phyloP scores from a whole-genome alignment of 2,113 vertebrate genomes.

The Recurvirostra avosetta region DNA sequence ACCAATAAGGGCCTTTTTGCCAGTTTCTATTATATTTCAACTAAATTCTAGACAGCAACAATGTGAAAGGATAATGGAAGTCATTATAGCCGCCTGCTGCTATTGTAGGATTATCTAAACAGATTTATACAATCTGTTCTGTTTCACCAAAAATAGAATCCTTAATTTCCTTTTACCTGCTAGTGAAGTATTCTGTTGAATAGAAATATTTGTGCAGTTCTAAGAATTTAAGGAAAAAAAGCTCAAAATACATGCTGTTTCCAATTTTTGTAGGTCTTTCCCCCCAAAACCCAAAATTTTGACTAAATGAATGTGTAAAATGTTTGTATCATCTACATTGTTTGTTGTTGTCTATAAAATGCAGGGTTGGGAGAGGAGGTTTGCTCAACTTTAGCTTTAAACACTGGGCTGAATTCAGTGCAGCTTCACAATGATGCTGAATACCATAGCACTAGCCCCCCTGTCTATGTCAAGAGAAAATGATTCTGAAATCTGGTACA shows the following conservation, averaged over 20 bases:
- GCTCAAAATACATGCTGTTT: background rate
- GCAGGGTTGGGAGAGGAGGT: background rate
- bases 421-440: background rate
- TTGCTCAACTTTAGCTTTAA: background rate
- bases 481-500: background rate
- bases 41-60: background rate
- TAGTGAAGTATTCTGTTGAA: background rate
- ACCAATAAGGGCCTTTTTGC: background rate
- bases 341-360: background rate
- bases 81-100: background rate
- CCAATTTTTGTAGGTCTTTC: background rate
- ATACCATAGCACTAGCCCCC: background rate
- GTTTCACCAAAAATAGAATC: background rate
- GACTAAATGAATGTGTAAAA: background rate
- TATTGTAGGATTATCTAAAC: background rate
- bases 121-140: background rate
- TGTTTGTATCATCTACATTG: background rate
- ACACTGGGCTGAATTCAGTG: background rate
- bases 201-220: background rate
- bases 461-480: background rate
- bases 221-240: background rate
- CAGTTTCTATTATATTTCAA: background rate
- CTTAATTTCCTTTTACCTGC: background rate
- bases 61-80: background rate
- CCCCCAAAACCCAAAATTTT: rapidly evolving